Base-by-base conservation (phyloP, 2,113 vertebrate species). In the Meleagris gallopavo region DNA sequence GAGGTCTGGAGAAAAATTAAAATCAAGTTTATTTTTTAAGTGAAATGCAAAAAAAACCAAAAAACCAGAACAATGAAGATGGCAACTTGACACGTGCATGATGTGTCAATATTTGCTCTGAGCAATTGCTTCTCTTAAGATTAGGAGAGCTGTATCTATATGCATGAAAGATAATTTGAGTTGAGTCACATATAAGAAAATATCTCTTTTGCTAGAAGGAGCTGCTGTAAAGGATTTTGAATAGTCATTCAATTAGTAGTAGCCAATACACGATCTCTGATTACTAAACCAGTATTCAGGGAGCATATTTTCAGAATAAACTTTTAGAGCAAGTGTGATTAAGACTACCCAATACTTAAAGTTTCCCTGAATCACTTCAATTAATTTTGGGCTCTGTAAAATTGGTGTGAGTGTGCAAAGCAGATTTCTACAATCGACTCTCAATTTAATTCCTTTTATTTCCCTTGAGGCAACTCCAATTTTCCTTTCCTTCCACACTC, bases 371-470 rank as follows among this genome's bases (percentile, higher is more conserved):
- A 71, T 65, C 25, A 12, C 36, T 74, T 91, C 58, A 85, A 46
- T 92, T 94, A 94, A 85, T 89, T 64, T 71, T 25, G 24, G 62
- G 55, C 38, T 74, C 71, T 91, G 50, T 60, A 85, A 93, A 83
- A 89, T 14, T 38, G 13, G 24, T 64, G 25, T 52, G 25, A 87
- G 45, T 3, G 58, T 86, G 67, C 71, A 89, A 62, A 91, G 54
- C 30, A 89, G 72, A 74, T 88, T 83, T 77, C 34, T 29, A 91
- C 52, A 52, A 38, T 52, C 41, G 24, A 32, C 25, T n/a, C 81
- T 80, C 69, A 64, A 22, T 87, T 85, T 83, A 83, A 80, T 85
- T 74, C 36, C n/a, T 83, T 73, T 92, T 70, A 15, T 66, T 84
- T 83, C 78, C 34, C 52, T 29, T 75, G 19, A 95, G 55, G 43